phyloP scores from a whole-genome alignment of 2,113 vertebrate genomes.

The Spermophilus dauricus region DNA sequence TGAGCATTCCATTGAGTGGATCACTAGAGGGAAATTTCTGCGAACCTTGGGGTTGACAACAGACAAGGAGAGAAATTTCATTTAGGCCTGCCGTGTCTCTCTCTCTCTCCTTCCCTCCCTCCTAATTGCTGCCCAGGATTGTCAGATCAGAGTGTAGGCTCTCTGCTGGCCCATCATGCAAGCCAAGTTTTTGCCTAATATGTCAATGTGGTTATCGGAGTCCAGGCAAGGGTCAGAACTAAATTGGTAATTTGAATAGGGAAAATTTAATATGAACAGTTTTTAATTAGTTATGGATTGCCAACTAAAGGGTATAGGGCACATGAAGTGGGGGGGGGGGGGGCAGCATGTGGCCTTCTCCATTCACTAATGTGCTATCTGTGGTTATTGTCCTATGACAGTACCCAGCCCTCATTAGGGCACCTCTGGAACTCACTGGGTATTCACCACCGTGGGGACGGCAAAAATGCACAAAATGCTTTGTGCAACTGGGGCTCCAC shows the following conservation, averaged over 20 bases:
- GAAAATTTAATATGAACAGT: neutral
- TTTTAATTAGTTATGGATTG: neutral
- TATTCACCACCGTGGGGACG: neutral
- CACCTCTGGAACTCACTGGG: neutral
- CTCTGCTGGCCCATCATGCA: neutral
- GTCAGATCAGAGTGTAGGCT: neutral
- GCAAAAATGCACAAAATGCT: neutral
- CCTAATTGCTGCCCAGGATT: neutral
- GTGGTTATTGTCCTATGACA: neutral
- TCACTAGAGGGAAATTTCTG: neutral
- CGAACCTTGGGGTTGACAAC: neutral
- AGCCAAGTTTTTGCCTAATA: neutral
- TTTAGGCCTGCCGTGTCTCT: neutral
- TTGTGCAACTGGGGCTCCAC: neutral
- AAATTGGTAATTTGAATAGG: neutral
- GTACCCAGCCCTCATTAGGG: neutral
- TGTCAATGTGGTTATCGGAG: neutral
- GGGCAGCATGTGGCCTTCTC: fast-evolving
- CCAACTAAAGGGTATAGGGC: neutral
- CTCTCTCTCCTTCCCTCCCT: neutral
- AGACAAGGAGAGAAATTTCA: neutral
- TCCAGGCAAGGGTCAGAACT: neutral
- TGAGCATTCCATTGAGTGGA: neutral
- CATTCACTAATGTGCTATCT: neutral
- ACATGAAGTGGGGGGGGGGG: neutral